phyloP scores from a whole-genome alignment of 2,797 vertebrate species.

The Arnoldichthys spilopterus region DNA sequence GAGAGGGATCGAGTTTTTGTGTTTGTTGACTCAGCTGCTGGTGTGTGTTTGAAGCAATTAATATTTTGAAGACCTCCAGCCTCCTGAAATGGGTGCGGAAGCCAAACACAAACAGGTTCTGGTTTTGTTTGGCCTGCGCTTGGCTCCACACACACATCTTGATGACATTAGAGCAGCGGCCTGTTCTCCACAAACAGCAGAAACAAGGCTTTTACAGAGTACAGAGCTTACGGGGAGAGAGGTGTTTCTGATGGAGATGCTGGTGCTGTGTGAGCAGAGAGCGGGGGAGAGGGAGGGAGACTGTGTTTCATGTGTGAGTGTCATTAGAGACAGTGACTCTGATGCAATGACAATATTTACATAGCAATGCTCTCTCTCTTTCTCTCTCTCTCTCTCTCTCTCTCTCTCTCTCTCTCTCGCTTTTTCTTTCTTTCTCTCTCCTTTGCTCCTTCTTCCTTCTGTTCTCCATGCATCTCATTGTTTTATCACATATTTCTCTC shows the following conservation, averaged over 20 bases:
- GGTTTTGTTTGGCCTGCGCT: constrained; percentile 64
- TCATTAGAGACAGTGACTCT: background rate
- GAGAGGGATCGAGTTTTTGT: constrained; percentile 49
- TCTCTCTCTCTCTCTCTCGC: background rate
- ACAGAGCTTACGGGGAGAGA: constrained; percentile 17
- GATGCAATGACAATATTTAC: background rate
- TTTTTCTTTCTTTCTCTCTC: background rate
- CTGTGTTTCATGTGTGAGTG: background rate
- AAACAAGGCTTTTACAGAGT: constrained; percentile 19
- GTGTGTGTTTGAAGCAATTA: constrained; percentile 67
- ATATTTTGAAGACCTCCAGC: constrained; percentile 61
- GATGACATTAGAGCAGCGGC: constrained; percentile 30
- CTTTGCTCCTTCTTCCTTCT: background rate
- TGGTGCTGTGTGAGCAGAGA: background rate
- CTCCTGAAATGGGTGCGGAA: constrained; percentile 67
- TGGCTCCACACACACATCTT: constrained; percentile 48
- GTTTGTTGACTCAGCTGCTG: constrained; percentile 77
- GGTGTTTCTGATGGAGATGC: constrained; percentile 29
- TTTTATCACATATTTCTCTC: background rate
- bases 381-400: background rate
- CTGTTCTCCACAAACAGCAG: constrained; percentile 4
- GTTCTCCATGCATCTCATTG: background rate
- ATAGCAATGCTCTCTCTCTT: background rate
- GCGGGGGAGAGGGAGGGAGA: background rate
- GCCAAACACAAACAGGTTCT: constrained; percentile 61